Evolutionary conservation across 2,888 invertebrate genomes (phyloP).

Genomic region (Elmis aenea): DNA sequence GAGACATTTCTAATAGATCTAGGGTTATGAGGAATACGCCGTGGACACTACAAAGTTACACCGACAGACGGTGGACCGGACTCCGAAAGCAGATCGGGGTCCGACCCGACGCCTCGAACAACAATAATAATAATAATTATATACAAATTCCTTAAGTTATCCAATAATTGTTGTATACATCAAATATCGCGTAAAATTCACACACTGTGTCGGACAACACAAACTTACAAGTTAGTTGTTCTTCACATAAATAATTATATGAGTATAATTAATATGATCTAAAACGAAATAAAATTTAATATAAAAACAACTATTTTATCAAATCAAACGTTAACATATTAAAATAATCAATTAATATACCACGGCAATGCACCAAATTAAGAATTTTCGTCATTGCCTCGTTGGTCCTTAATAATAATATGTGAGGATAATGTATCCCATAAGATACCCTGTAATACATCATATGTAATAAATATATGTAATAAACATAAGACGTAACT

Average conservation of each 20-base stretch:
- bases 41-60: slow-evolving; percentile 45
- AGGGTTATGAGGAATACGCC: slow-evolving; percentile 45
- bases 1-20: slow-evolving; percentile 44
- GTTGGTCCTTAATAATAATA: slow-evolving; percentile 49
- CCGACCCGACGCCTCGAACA: slow-evolving; percentile 34
- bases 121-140: slow-evolving; percentile 45
- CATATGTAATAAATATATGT: slow-evolving; percentile 41
- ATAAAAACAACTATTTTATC: slow-evolving; percentile 39
- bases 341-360: slow-evolving; percentile 38
- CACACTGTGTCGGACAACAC: slow-evolving; percentile 39
- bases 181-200: slow-evolving; percentile 34
- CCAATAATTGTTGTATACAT: slow-evolving; percentile 44
- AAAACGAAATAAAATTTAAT: slow-evolving; percentile 40
- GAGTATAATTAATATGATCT: slow-evolving; percentile 28
- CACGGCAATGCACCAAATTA: slow-evolving; percentile 40
- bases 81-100: slow-evolving; percentile 14
- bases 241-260: slow-evolving; percentile 35
- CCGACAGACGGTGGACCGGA: slow-evolving; percentile 33
- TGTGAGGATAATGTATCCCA: slow-evolving; percentile 50
- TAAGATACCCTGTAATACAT: slow-evolving; percentile 51
- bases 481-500: slow-evolving; percentile 46
- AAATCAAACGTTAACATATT: slow-evolving; percentile 29
- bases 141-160: slow-evolving; percentile 45
- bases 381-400: slow-evolving; percentile 38
- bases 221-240: slow-evolving; percentile 39